Conservation (phyloP, 2,888 invertebrate species). For the Bugula neritina region DNA sequence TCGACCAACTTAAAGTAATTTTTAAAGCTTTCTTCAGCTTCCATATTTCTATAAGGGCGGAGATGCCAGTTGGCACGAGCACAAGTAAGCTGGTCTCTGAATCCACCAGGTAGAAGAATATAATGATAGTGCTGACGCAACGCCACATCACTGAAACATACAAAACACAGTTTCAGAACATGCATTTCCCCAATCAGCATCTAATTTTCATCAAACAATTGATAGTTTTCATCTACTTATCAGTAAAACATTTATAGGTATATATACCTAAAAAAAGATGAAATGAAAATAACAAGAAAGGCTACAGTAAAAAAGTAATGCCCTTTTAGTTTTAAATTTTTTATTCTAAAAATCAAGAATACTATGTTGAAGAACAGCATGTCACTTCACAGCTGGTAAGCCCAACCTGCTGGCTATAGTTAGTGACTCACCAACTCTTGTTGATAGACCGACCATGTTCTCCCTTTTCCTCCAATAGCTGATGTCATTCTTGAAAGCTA, state of each 20-base stretch:
- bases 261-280: too few relatives aligned
- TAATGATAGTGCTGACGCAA: slow-evolving; percentile 74
- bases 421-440: slow-evolving; percentile 63
- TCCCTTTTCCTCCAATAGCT: slow-evolving; percentile 83
- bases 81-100: slow-evolving; percentile 86
- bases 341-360: too few relatives aligned
- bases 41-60: slow-evolving; percentile 89
- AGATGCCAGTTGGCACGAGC: slow-evolving; percentile 76
- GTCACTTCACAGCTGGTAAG: too few relatives aligned
- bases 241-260: too few relatives aligned
- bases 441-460: slow-evolving; percentile 79
- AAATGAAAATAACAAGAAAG: too few relatives aligned
- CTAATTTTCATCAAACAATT: too few relatives aligned
- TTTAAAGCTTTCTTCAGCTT: slow-evolving; percentile 88
- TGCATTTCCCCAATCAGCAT: too few relatives aligned
- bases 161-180: slow-evolving; percentile 27
- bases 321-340: too few relatives aligned
- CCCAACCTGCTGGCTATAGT: too few relatives aligned
- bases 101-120: slow-evolving; percentile 85
- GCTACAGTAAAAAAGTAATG: too few relatives aligned
- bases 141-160: slow-evolving; percentile 76
- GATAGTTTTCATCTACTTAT: too few relatives aligned
- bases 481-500: slow-evolving; percentile 96
- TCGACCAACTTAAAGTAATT: slow-evolving; percentile 58
- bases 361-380: too few relatives aligned